Percentiles rank a stretch among this genome's conserved stretches.
Conservation (phyloP, 1,140 invertebrate genomes). For the Argopecten irradians region DNA sequence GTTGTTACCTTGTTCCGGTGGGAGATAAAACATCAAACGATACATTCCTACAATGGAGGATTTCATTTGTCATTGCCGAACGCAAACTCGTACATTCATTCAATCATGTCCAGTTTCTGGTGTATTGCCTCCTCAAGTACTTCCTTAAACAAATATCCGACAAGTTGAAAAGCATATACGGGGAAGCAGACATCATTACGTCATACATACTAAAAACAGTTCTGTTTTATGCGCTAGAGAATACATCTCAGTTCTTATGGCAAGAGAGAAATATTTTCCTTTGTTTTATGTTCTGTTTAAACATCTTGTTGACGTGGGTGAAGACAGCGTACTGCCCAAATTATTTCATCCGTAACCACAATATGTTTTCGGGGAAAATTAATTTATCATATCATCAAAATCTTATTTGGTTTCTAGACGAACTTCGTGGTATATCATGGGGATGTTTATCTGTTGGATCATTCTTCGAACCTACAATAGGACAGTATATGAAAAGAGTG, state of each 20-base stretch:
- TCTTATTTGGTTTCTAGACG: not conserved
- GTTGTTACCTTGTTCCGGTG: slow-evolving; percentile 31
- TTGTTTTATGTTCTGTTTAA: not conserved
- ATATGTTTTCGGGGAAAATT: slow-evolving; percentile 23
- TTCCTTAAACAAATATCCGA: not conserved
- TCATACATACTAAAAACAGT: slow-evolving; percentile 45
- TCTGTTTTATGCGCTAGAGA: slow-evolving; percentile 31
- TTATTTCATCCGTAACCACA: slow-evolving; percentile 36
- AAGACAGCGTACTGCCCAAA: not conserved
- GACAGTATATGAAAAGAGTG: not conserved
- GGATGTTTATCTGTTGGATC: not conserved
- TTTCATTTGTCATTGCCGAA: slow-evolving; percentile 34
- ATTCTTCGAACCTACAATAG: not conserved
- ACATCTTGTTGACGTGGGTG: slow-evolving; percentile 24
- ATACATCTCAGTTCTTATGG: not conserved
- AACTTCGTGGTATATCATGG: not conserved
- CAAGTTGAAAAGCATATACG: not conserved
- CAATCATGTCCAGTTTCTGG: slow-evolving; percentile 36
- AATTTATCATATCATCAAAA: not conserved
- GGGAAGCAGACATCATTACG: slow-evolving; percentile 14
- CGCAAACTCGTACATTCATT: slow-evolving; percentile 27
- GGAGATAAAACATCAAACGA: not conserved
- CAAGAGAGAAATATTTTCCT: too few species aligned
- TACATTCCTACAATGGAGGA: slow-evolving; percentile 29
- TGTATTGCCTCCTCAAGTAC: slow-evolving; percentile 1